phyloP scores from a whole-genome alignment of 2,113 vertebrate species.

The Crotalus horridus region DNA sequence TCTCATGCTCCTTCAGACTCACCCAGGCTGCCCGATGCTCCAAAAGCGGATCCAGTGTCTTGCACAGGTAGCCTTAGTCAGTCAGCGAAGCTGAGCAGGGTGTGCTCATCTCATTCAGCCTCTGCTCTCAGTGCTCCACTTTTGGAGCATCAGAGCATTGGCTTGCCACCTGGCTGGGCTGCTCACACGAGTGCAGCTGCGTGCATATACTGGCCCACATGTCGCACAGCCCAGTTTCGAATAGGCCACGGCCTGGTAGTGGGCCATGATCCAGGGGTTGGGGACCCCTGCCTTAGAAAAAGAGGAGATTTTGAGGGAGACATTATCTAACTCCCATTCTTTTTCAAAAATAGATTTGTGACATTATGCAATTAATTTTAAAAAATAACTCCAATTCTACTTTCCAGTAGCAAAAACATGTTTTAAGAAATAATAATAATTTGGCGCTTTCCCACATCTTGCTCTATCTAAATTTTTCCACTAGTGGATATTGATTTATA shows the following conservation, averaged over 20 bases:
- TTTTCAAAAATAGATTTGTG: background rate
- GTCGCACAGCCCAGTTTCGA: background rate
- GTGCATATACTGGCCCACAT: fast-evolving
- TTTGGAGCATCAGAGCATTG: background rate
- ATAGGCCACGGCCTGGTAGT: background rate
- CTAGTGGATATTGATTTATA: background rate
- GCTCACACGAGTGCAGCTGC: background rate
- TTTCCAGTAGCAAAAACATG: background rate
- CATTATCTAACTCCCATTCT: background rate
- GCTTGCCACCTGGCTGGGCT: background rate
- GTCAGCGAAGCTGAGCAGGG: background rate
- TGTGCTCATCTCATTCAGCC: background rate
- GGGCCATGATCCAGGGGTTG: too few relatives aligned
- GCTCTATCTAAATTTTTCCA: background rate
- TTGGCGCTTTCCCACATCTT: background rate
- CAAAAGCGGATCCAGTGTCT: background rate
- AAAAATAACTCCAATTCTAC: background rate
- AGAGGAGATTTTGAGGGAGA: too few relatives aligned
- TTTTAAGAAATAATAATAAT: background rate
- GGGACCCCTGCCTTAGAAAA: background rate
- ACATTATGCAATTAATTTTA: background rate
- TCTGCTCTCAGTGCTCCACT: background rate
- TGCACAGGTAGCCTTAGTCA: background rate
- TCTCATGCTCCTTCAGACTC: background rate
- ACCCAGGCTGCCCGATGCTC: background rate